These are phyloP conservation scores for Ephydatia muelleri DNA, from an alignment of 37 sponge, comb jelly and placozoan genomes.

Conservation along the genomic window DNA sequence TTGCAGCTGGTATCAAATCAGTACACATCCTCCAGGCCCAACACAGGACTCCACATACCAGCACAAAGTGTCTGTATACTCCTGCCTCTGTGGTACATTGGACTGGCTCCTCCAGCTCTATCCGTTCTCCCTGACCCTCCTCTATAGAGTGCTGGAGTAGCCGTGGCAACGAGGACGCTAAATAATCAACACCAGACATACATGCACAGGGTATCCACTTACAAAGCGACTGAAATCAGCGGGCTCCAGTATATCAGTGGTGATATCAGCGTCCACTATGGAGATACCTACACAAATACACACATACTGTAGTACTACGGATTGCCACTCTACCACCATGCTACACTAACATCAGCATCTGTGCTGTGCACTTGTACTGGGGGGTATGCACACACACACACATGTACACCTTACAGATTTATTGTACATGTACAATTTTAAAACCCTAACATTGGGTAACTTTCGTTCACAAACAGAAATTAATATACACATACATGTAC, in stretches of 20 bases:
- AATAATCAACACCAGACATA: background rate
- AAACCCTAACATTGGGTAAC: no score
- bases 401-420: background rate
- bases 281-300: conserved; percentile 42
- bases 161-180: background rate
- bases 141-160: conserved; percentile 47
- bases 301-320: background rate
- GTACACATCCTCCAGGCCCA: background rate
- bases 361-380: no score
- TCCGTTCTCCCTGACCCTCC: conserved; percentile 67
- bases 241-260: conserved; percentile 74
- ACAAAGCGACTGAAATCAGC: conserved; percentile 64
- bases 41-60: no score
- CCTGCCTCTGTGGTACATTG: conserved; percentile 19
- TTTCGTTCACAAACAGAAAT: no score
- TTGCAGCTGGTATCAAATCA: no score
- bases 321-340: background rate
- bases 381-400: no score
- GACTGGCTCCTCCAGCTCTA: conserved; percentile 44
- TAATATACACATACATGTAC: no score
- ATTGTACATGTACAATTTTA: background rate
- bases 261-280: conserved; percentile 70
- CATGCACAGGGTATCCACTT: conserved; percentile 22
- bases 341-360: no score
- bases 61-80: conserved; percentile 76